phyloP scores from a whole-genome alignment of 1,140 invertebrate species.

The Drepana arcuata region DNA sequence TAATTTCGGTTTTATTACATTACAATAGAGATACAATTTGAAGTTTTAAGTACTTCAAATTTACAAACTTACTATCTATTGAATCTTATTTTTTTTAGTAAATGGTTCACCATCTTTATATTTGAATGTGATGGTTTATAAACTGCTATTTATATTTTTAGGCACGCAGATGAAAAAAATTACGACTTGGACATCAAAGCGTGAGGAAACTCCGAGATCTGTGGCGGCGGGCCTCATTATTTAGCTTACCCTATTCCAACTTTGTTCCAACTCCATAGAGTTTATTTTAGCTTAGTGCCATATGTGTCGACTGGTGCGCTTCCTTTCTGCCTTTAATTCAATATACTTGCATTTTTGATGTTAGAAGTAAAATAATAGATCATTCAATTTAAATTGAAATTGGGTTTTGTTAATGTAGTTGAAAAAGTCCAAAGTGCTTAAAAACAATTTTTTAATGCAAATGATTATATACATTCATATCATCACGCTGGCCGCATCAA shows the following conservation, averaged over 20 bases:
- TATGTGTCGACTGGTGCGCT: neutral
- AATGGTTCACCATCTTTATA: constrained; percentile 5
- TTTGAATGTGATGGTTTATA: neutral
- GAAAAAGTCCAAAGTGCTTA: too few relatives aligned
- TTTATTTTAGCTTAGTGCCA: constrained; percentile 1
- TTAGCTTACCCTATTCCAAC: too few relatives aligned
- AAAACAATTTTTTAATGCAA: too few relatives aligned
- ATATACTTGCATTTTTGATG: neutral
- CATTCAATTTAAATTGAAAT: neutral
- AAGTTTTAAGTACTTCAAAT: neutral
- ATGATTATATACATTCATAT: too few relatives aligned
- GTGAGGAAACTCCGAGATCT: constrained; percentile 23
- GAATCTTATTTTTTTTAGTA: neutral
- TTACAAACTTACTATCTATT: neutral
- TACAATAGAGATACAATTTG: neutral
- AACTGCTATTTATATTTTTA: constrained; percentile 29
- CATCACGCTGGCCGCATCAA: too few relatives aligned
- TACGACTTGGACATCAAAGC: constrained; percentile 51
- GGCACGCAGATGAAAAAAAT: constrained; percentile 53
- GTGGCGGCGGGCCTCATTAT: neutral
- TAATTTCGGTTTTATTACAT: neutral
- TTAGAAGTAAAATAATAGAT: neutral
- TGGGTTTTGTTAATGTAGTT: too few relatives aligned
- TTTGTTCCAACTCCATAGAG: too few relatives aligned
- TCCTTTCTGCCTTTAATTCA: too few relatives aligned